Percentiles rank a stretch among this genome's conserved stretches.
Evolutionary conservation across 2,113 vertebrate genomes (phyloP).

Genomic region (Eudorcas thomsonii): DNA sequence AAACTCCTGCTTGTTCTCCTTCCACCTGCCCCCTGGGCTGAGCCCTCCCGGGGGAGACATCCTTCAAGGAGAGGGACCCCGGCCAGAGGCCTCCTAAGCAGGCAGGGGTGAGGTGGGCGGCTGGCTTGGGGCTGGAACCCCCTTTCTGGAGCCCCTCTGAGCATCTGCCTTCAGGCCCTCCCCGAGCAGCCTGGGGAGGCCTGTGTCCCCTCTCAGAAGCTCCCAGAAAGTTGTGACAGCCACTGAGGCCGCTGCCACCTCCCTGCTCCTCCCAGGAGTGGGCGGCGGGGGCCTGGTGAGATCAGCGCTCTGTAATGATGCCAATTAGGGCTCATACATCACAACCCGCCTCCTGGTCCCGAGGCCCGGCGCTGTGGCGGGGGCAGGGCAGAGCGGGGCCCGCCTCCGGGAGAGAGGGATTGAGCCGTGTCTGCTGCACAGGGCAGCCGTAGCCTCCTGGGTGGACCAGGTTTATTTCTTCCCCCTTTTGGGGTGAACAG

Average conservation of each 20-base stretch:
- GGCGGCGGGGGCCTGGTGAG: constrained; percentile 76
- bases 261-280: constrained; percentile 49
- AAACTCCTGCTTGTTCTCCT: too few species aligned
- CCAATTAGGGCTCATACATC: constrained; percentile 81
- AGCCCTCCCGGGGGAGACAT: not conserved
- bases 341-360: constrained; percentile 74
- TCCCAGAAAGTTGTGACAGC: constrained; percentile 52
- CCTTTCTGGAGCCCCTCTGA: not conserved
- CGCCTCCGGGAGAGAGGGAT: not conserved
- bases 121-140: not conserved
- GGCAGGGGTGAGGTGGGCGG: not conserved
- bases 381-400: not conserved
- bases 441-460: constrained; percentile 18
- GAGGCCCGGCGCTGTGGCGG: not conserved
- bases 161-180: too few species aligned
- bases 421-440: not conserved
- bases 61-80: not conserved
- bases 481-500: constrained; percentile 37
- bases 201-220: not conserved
- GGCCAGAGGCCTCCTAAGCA: not conserved
- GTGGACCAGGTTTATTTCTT: not conserved
- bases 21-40: not conserved
- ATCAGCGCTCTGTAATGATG: constrained; percentile 79
- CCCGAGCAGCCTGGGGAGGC: not conserved
- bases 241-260: not conserved